Evolutionary conservation across 2,113 vertebrate genomes (phyloP).

Genomic region (Dissostichus mawsoni): DNA sequence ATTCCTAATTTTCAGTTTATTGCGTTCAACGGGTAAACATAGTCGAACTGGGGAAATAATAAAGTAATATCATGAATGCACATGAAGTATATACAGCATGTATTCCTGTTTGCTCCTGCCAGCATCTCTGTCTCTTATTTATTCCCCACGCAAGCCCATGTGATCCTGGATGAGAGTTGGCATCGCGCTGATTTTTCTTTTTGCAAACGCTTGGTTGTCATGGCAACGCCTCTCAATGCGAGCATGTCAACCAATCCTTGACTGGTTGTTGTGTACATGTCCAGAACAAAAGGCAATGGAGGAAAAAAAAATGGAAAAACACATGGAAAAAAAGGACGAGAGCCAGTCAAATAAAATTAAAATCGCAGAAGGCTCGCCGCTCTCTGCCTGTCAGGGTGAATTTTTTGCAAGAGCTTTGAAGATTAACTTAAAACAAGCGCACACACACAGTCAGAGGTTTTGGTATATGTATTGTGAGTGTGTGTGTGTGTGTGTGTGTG

Average conservation of each 20-base stretch:
- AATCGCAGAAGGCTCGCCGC: slow-evolving; percentile 16
- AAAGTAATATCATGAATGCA: slow-evolving; percentile 4
- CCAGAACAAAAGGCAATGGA: slow-evolving; percentile 56
- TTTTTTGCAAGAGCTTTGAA: slow-evolving; percentile 63
- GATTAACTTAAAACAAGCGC: slow-evolving; percentile 58
- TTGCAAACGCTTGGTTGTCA: slow-evolving; percentile 66
- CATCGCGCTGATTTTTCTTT: slow-evolving; percentile 44
- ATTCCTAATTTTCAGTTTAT: slow-evolving; percentile 38
- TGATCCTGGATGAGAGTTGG: slow-evolving; percentile 63
- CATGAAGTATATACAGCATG: background rate
- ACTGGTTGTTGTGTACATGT: slow-evolving; percentile 40
- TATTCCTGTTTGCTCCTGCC: slow-evolving; percentile 18
- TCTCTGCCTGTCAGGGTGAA: slow-evolving; percentile 33
- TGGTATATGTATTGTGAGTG: slow-evolving; percentile 1
- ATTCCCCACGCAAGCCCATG: slow-evolving; percentile 25
- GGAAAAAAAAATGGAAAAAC: background rate
- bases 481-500: background rate
- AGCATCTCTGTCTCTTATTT: slow-evolving; percentile 1
- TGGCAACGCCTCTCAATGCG: slow-evolving; percentile 52
- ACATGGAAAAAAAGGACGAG: background rate
- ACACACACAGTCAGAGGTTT: slow-evolving; percentile 10
- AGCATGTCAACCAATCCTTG: slow-evolving; percentile 33
- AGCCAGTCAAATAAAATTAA: slow-evolving; percentile 1
- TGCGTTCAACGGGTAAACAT: slow-evolving; percentile 19
- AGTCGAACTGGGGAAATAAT: slow-evolving; percentile 13